Percentiles rank a stretch among this genome's conserved stretches.
Evolutionary conservation across 2,797 vertebrate genomes (phyloP).

Genomic region (Enteromius trimaculatus): DNA sequence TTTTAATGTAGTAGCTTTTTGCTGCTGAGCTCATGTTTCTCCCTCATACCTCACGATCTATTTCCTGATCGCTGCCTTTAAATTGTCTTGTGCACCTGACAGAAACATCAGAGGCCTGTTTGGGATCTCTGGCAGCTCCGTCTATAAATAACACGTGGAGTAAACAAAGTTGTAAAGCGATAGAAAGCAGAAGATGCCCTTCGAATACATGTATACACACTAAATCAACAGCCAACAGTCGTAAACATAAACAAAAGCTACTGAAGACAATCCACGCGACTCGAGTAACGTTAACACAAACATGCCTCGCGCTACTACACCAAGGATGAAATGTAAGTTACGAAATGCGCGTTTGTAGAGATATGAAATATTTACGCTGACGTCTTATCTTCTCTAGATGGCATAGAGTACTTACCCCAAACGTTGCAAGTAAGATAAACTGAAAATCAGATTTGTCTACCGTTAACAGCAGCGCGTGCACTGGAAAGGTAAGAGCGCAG

Average conservation of each 20-base stretch:
- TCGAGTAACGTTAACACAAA: not conserved
- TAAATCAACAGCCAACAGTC: not conserved
- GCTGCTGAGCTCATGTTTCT: conserved; percentile 48
- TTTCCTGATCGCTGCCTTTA: conserved; percentile 49
- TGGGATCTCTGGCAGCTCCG: conserved; percentile 17
- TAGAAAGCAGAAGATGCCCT: not conserved
- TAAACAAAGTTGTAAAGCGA: conserved; percentile 46
- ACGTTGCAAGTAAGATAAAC: not conserved
- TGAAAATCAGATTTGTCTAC: not conserved
- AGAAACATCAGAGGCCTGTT: conserved; percentile 53
- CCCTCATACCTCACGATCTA: conserved; percentile 48
- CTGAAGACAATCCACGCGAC: not conserved
- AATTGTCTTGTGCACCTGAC: conserved; percentile 60
- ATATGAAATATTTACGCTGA: not conserved
- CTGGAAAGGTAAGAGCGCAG: not conserved
- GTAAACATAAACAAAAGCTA: not conserved
- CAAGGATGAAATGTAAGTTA: not conserved
- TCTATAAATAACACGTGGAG: conserved; percentile 49
- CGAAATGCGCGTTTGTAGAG: not conserved
- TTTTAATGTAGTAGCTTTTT: conserved; percentile 42
- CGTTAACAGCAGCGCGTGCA: conserved; percentile 11
- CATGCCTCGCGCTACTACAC: not conserved
- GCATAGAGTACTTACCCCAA: not conserved
- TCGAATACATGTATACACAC: not conserved
- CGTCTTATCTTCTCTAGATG: not conserved